Evolutionary conservation across 2,797 vertebrate genomes (phyloP), one percentile per base, ranked within the genome.

Genomic region (Spinus olivaceus): DNA sequence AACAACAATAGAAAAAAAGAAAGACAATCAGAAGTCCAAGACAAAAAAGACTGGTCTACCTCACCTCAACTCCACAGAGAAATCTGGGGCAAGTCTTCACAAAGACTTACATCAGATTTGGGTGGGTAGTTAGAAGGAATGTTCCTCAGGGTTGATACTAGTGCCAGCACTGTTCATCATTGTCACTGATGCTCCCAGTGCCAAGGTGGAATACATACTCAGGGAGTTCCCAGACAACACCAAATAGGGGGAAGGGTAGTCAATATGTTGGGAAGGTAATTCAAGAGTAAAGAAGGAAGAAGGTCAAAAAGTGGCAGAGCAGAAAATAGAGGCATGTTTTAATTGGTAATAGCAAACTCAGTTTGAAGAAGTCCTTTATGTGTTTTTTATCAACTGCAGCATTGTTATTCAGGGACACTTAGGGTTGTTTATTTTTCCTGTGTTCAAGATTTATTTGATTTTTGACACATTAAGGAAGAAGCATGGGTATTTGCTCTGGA

Each of bases 241-340:
- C 14, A 37, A 10, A 8, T 0, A 35, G 6, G 2, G 14, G 19
- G 12, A 0, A 44, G 6, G 4, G 25, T 21, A 77, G 56, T 53
- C 47, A 54, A 1, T 27, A 50, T 12, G 3, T 12, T 60, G 23
- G 21, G 57, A 78, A 63, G n/a, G 4, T 46, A 49, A 46, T n/a
- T 20, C 33, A 49, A 39, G 41, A 66, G 23, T 56, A 53, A 63
- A 70, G 65, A 73, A 77, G 46, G 12, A 73, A 18, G 14, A 69
- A 63, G 28, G 33, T 82, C 63, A 76, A 21, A 64, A 69, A 59
- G 24, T 37, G 12, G 18, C 2, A 4, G 41, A 82, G 69, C 18
- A 71, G 64, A 51, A 95, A 57, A 90, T 10, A 13, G 33, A 74
- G 44, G 16, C 20, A 41, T 41, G 25, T 64, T 86, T 81, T 60